Base-by-base conservation (phyloP, 2,113 vertebrate genomes). In the Ariopsis seemanni region DNA sequence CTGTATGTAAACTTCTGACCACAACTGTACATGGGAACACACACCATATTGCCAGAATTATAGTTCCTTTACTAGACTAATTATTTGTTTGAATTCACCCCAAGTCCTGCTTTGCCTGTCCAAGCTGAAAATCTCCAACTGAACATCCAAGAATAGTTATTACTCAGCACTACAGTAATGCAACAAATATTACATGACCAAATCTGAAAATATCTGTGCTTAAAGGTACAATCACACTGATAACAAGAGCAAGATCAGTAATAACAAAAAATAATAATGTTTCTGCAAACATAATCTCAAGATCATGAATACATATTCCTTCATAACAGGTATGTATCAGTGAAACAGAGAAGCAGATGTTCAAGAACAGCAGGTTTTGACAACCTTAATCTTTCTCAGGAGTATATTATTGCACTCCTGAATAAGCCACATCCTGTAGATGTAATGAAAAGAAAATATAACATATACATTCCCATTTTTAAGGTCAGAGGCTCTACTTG, bases 31-130 rank as follows among this genome's bases (percentile, higher is more conserved):
- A 91, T 92, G 57, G 93, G 89, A 87, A 82, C 88, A 82, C 88
- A 88, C 85, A 30, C 50, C 63, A 55, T 30, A 89, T 88, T 93
- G 92, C 90, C 90, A 91, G 85, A 83, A 88, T 91, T 82, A 80
- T 79, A 89, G 91, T 91, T 91, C 77, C 82, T 90, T 92, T 91
- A 91, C 91, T 89, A 77, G 85, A 80, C 85, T 91, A 85, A 92
- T 90, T 89, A 85, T 89, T 88, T 86, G 88, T 62, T 91, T 87
- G 79, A 91, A 87, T 85, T 85, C 25, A 52, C 53, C 71, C 20
- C 83, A 83, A 15, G 55, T 79, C 65, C 50, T 75, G 81, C 85
- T 91, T 85, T 25, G 65, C 67, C 85, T 58, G 42, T 89, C 52
- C 42, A 89, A 57, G 88, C 42, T 85, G 55, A 89, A 90, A 86